Conservation (phyloP, 2,113 vertebrate species). For the Corynorhinus townsendii region DNA sequence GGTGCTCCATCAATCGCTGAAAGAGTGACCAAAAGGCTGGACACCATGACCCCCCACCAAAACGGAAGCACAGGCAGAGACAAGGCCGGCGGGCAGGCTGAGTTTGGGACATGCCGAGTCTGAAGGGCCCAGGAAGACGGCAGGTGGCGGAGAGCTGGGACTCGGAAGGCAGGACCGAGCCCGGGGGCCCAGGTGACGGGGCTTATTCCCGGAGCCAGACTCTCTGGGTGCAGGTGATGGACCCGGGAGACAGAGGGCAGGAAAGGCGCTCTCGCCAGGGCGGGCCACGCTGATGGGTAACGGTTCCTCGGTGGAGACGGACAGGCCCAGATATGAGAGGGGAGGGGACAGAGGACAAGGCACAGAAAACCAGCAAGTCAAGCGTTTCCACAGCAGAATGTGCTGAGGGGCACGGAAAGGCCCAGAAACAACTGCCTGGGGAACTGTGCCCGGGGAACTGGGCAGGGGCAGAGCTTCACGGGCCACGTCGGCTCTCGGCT, state of each 20-base stretch:
- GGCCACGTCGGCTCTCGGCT: not conserved
- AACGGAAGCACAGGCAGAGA: not conserved
- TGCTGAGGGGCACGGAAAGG: not conserved
- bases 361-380: not conserved
- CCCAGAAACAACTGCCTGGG: not conserved
- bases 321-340: not conserved
- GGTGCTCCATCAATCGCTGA: not conserved
- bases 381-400: not conserved
- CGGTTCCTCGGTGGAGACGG: not conserved
- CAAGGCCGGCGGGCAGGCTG: not conserved
- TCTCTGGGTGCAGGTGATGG: too few relatives aligned
- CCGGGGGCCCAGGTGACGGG: not conserved
- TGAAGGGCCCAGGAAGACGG: not conserved
- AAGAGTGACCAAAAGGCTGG: not conserved
- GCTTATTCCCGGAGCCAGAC: not conserved
- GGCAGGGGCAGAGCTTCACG: not conserved
- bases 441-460: rapidly evolving
- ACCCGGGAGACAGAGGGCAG: not conserved
- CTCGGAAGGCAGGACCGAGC: not conserved
- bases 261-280: not conserved
- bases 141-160: not conserved
- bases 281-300: not conserved
- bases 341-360: not conserved
- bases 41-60: not conserved
- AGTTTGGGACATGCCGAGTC: not conserved